Conservation (phyloP, 2,113 vertebrate species). For the Leptodactylus fuscus region DNA sequence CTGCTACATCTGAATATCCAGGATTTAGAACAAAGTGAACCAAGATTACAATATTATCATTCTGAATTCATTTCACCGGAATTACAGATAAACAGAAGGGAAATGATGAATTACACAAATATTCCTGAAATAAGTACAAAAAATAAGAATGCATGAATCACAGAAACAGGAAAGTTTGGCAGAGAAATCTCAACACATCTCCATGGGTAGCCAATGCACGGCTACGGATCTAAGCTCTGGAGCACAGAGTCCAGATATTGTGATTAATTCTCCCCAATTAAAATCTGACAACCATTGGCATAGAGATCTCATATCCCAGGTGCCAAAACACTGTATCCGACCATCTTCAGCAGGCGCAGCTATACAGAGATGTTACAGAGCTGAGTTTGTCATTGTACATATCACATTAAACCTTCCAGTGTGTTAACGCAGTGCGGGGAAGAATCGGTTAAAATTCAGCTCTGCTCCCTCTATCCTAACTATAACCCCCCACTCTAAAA, state of each 20-base stretch:
- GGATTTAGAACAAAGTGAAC: not conserved
- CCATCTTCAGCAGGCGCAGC: not conserved
- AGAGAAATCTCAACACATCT: too few species aligned
- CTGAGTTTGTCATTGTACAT: not conserved
- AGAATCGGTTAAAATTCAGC: not conserved
- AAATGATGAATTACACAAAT: not conserved
- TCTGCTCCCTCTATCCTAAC: too few species aligned
- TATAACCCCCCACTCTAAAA: not conserved
- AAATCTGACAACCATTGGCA: constrained; percentile 20
- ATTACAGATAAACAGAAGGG: not conserved
- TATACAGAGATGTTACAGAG: not conserved
- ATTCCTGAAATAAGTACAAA: not conserved
- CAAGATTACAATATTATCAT: not conserved
- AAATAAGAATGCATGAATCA: constrained; percentile 25
- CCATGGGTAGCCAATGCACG: too few species aligned
- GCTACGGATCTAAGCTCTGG: too few species aligned
- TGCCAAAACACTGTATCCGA: not conserved
- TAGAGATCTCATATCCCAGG: not conserved
- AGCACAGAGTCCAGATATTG: constrained; percentile 24
- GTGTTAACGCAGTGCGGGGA: not conserved
- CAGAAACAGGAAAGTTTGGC: not conserved
- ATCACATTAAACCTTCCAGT: too few species aligned
- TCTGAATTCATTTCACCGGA: not conserved
- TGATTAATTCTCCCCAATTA: constrained; percentile 49
- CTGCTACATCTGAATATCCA: not conserved